Evolutionary conservation across 2,797 vertebrate species (phyloP).

Genomic region (Thripadectes ignobilis): DNA sequence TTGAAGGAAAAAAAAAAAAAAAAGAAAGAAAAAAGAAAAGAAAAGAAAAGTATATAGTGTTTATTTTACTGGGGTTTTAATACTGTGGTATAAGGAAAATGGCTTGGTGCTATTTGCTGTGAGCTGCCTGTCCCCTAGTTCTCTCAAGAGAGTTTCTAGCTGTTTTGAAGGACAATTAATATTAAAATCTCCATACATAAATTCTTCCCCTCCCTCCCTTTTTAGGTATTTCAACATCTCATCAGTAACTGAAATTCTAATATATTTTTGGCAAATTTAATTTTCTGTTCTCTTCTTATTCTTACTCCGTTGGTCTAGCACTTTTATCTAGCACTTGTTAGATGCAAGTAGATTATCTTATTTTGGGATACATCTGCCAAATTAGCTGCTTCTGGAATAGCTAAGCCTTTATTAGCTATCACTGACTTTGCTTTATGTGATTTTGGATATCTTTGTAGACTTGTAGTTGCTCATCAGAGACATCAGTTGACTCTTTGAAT

Average conservation of each 20-base stretch:
- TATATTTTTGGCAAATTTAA: constrained; percentile 5
- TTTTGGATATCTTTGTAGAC: constrained; percentile 10
- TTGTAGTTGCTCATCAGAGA: constrained; percentile 37
- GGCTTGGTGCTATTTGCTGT: not conserved
- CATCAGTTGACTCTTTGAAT: constrained; percentile 36
- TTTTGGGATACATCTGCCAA: constrained; percentile 33
- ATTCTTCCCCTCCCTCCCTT: not conserved
- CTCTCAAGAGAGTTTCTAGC: not conserved
- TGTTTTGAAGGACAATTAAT: not conserved
- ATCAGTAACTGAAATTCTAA: constrained; percentile 9
- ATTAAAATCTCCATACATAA: rapidly evolving
- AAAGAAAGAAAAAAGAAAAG: not conserved
- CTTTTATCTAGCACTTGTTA: constrained; percentile 3
- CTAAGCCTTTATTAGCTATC: not conserved
- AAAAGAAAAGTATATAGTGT: not conserved
- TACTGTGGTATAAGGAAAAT: not conserved
- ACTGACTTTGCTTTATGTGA: constrained; percentile 5
- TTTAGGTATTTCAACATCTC: not conserved
- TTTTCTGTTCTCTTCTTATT: not conserved
- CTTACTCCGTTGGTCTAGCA: not conserved
- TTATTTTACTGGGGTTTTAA: not conserved
- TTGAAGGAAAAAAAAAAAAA: no score
- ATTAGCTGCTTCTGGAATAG: constrained; percentile 29
- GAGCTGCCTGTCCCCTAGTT: not conserved
- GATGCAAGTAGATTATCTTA: constrained; percentile 9